A percentile compares a stretch with the other conserved stretches of the same genome.
These are phyloP conservation scores for Rissa tridactyla DNA, from an alignment of 2,113 vertebrate genomes.

Conservation along the genomic window DNA sequence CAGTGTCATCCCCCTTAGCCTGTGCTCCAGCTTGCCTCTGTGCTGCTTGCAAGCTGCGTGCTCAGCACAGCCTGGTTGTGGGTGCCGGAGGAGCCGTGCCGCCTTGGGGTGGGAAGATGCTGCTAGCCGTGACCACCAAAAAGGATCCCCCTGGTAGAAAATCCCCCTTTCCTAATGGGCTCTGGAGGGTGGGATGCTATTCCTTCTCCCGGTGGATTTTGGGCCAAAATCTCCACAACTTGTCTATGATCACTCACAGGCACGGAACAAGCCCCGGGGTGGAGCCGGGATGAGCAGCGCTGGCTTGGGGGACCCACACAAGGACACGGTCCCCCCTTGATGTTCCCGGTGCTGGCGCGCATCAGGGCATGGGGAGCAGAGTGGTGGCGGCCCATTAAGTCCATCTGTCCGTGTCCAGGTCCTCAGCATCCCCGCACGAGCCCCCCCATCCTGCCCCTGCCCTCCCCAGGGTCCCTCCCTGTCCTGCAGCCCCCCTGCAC, in stretches of 20 bases:
- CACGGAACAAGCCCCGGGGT: rapidly evolving
- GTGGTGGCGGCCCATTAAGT: not conserved
- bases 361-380: not conserved
- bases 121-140: not conserved
- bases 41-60: not conserved
- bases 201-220: rapidly evolving
- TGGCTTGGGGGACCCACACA: rapidly evolving
- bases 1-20: not conserved
- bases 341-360: not conserved
- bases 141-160: not conserved
- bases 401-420: not conserved
- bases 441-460: not conserved
- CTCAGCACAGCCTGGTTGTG: not conserved
- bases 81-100: not conserved
- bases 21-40: not conserved
- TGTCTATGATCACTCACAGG: rapidly evolving
- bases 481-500: not conserved
- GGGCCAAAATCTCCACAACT: not conserved
- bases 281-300: rapidly evolving
- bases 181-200: not conserved
- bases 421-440: not conserved
- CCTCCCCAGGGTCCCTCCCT: not conserved
- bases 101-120: not conserved
- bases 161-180: not conserved
- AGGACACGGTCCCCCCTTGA: rapidly evolving